phyloP scores from a whole-genome alignment of 2,888 invertebrate species.

The Leptinotarsa rubiginosa region DNA sequence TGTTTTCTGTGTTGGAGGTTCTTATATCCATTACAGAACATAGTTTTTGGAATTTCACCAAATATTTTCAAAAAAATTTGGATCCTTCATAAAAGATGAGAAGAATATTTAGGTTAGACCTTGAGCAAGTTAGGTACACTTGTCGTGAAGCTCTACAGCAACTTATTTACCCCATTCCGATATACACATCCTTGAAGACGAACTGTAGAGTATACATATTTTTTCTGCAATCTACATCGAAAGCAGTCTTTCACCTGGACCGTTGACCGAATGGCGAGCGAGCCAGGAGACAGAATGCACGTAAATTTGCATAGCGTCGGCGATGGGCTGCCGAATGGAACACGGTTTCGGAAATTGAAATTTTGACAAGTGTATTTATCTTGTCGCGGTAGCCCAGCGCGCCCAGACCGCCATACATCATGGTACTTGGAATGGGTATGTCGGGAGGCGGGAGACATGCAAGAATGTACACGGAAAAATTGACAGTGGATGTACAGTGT shows the following conservation, averaged over 20 bases:
- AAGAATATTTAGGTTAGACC: too few species aligned
- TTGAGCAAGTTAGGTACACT: too few species aligned
- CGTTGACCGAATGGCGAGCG: neutral
- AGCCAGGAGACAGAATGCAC: constrained; percentile 31
- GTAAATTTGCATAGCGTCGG: constrained; percentile 58
- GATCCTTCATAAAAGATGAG: too few species aligned
- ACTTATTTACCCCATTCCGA: too few species aligned
- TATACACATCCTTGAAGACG: too few species aligned
- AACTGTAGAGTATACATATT: too few species aligned
- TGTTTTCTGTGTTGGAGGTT: too few species aligned
- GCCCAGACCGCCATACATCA: constrained; percentile 57
- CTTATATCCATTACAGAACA: too few species aligned
- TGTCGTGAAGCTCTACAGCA: too few species aligned
- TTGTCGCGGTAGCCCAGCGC: constrained; percentile 58
- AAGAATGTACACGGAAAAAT: constrained; percentile 42
- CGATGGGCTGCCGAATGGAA: constrained; percentile 56
- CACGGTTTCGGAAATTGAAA: constrained; percentile 64
- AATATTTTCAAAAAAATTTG: too few species aligned
- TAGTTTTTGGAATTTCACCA: too few species aligned
- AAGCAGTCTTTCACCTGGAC: neutral
- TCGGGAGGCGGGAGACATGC: constrained; percentile 33
- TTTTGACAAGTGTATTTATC: constrained; percentile 66
- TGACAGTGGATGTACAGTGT: constrained; percentile 33
- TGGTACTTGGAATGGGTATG: constrained; percentile 46
- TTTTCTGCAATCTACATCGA: too few species aligned